These are phyloP conservation scores for Cenopis cana DNA, from an alignment of 2,888 invertebrate genomes.

Conservation along the genomic window DNA sequence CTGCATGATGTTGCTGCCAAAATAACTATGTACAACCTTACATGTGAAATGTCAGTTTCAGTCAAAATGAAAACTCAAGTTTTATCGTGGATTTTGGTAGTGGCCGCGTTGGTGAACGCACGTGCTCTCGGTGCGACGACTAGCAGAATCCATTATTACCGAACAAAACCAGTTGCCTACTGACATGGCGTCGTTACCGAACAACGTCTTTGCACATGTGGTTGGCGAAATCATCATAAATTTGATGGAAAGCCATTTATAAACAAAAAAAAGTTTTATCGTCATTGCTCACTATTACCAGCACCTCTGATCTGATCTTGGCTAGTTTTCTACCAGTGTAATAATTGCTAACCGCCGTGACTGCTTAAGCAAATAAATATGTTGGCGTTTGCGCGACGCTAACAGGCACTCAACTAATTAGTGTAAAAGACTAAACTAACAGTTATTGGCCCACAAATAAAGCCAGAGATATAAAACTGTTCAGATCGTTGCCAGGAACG, in stretches of 20 bases:
- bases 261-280: too few species aligned
- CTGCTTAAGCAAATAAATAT: constrained; percentile 23
- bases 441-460: constrained; percentile 20
- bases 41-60: neutral
- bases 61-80: neutral
- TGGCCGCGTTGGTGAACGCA: too few species aligned
- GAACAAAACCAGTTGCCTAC: too few species aligned
- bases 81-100: too few species aligned
- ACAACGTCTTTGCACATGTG: too few species aligned
- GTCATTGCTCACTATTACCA: too few species aligned
- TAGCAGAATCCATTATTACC: too few species aligned
- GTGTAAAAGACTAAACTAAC: constrained; percentile 25
- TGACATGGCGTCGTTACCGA: too few species aligned
- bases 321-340: constrained; percentile 18
- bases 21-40: neutral
- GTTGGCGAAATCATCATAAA: too few species aligned
- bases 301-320: constrained; percentile 1
- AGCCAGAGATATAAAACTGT: neutral
- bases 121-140: too few species aligned
- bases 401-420: constrained; percentile 29
- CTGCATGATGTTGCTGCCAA: constrained; percentile 4
- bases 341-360: constrained; percentile 22
- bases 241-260: too few species aligned
- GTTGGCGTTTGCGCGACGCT: neutral
- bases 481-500: constrained; percentile 22